These are phyloP conservation scores for Epizoanthus stellaris DNA, from an alignment of 92 coral and sea anemone species.

Conservation along the genomic window DNA sequence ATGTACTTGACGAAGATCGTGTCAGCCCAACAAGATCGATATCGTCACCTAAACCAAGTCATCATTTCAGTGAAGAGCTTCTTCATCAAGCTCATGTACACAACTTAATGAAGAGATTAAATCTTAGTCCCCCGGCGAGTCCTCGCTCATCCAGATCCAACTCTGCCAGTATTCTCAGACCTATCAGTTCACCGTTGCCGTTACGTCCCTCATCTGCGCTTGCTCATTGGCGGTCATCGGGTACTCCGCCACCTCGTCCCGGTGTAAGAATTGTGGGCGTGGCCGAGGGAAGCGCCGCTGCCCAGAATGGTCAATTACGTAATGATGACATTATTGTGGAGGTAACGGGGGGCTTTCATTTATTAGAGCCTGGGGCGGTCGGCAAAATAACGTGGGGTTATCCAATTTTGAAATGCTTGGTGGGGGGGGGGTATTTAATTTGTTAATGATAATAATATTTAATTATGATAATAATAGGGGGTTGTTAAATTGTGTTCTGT, in stretches of 20 bases:
- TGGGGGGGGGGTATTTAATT: no score
- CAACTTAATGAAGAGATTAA: conserved; percentile 40
- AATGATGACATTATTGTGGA: conserved; percentile 82
- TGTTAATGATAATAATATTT: no score
- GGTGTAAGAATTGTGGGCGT: conserved; percentile 85
- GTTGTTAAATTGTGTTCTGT: no score
- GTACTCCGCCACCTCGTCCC: conserved; percentile 71
- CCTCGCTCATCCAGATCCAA: conserved; percentile 51
- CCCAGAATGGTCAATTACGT: conserved; percentile 47
- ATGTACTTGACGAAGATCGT: neutral
- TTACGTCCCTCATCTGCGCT: conserved; percentile 68
- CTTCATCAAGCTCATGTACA: conserved; percentile 45
- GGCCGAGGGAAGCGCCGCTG: conserved; percentile 78
- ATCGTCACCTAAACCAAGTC: neutral
- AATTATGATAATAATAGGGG: no score
- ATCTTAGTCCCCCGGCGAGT: conserved; percentile 39
- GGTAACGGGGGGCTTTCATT: no score
- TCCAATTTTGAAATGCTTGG: no score
- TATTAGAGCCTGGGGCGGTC: no score
- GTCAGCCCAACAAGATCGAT: neutral
- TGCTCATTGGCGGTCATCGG: conserved; percentile 70
- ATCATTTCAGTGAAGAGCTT: conserved; percentile 31
- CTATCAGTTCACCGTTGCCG: conserved; percentile 37
- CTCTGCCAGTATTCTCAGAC: conserved; percentile 38
- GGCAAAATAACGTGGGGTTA: no score